Conservation (phyloP, 2,797 vertebrate genomes). For the Dendrocincla tyrannina region DNA sequence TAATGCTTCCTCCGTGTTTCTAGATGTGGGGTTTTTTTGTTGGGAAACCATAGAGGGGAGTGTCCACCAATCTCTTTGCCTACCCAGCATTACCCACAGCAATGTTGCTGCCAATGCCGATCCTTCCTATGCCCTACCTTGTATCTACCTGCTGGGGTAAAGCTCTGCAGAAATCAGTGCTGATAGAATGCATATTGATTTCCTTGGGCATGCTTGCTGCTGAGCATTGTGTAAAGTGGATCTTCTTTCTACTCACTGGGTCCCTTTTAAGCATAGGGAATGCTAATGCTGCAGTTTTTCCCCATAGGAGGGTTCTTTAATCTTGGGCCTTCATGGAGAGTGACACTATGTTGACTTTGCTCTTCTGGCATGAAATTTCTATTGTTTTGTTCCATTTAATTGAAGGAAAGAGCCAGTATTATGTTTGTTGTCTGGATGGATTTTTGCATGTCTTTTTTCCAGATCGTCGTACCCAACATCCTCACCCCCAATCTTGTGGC, state of each 20-base stretch:
- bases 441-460: background rate
- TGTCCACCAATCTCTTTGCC: rapidly evolving
- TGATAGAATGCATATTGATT: slow-evolving; percentile 47
- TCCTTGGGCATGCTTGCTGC: background rate
- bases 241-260: background rate
- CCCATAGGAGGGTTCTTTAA: background rate
- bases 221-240: slow-evolving; percentile 20
- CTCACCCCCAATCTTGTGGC: background rate
- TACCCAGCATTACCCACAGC: background rate
- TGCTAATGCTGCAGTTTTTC: background rate
- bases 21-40: background rate
- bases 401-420: background rate
- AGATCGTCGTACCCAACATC: background rate
- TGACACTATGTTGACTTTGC: background rate
- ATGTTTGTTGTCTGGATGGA: background rate
- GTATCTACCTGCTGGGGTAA: background rate
- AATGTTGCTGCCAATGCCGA: background rate
- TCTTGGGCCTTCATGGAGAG: background rate
- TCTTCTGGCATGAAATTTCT: background rate
- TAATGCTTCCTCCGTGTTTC: background rate
- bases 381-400: background rate
- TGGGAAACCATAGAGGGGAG: background rate
- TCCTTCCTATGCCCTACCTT: background rate
- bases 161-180: slow-evolving; percentile 36
- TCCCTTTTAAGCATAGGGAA: background rate